These are phyloP conservation scores for Dasypolia templi DNA, from an alignment of 2,888 invertebrate species.

Conservation along the genomic window DNA sequence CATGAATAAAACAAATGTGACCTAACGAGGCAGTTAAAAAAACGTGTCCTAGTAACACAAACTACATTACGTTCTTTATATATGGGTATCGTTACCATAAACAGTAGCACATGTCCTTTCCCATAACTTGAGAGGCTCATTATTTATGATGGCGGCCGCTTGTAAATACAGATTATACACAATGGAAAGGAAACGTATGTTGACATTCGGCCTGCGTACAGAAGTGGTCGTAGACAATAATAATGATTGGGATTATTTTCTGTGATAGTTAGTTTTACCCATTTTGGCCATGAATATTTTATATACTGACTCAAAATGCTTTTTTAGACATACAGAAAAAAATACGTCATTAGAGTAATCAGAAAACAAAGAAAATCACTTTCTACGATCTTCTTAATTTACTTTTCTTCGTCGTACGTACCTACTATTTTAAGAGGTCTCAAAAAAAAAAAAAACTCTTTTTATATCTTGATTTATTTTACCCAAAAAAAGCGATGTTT, in stretches of 20 bases:
- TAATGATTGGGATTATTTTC: slow-evolving; percentile 1
- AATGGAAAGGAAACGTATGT: slow-evolving; percentile 32
- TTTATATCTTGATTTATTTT: neutral
- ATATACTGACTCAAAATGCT: too few species aligned
- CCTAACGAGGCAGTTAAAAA: slow-evolving; percentile 30
- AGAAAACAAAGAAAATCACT: neutral
- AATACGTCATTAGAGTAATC: neutral
- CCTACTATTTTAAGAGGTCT: neutral
- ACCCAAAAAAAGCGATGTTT: too few species aligned
- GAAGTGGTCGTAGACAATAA: slow-evolving; percentile 17
- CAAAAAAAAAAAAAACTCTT: too few species aligned
- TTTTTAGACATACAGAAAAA: neutral
- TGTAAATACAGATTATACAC: slow-evolving; percentile 55
- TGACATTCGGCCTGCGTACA: slow-evolving; percentile 25
- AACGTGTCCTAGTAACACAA: slow-evolving; percentile 20
- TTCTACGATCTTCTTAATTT: neutral
- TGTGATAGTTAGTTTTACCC: neutral
- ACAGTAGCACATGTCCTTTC: slow-evolving; percentile 57
- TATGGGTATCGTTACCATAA: slow-evolving; percentile 33
- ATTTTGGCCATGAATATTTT: neutral
- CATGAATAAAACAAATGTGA: slow-evolving; percentile 38
- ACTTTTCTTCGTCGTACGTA: too few species aligned
- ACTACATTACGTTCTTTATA: slow-evolving; percentile 21
- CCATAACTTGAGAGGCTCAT: slow-evolving; percentile 50
- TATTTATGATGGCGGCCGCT: slow-evolving; percentile 33